phyloP scores from a whole-genome alignment of 2,797 vertebrate genomes.

The Scolopax bukidnonensis region DNA sequence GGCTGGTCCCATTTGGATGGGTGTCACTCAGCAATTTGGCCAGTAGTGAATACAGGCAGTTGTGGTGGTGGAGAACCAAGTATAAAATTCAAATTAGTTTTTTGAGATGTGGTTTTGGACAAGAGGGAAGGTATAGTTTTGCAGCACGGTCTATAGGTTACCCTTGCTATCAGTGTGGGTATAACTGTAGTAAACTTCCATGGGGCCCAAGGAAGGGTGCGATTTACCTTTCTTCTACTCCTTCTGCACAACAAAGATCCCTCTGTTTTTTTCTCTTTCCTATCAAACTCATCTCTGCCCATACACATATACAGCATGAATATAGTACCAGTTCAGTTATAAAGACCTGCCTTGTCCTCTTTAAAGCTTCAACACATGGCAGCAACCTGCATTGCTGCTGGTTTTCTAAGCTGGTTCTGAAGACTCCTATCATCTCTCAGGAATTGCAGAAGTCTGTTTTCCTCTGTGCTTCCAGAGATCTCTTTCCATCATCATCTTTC shows the following conservation, averaged over 20 bases:
- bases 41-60: not conserved
- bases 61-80: not conserved
- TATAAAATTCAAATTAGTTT: not conserved
- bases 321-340: not conserved
- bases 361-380: not conserved
- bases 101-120: not conserved
- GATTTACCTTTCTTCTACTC: not conserved
- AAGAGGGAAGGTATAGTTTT: not conserved
- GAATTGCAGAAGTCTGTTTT: not conserved
- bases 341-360: not conserved
- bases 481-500: not conserved
- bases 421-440: not conserved
- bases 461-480: not conserved
- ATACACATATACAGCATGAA: accelerated
- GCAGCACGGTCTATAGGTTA: not conserved
- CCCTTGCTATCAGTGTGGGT: not conserved
- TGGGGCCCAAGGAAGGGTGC: not conserved
- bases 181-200: not conserved
- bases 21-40: not conserved
- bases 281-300: not conserved
- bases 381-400: not conserved
- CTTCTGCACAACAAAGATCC: not conserved
- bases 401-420: not conserved
- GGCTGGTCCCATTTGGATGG: not conserved
- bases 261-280: not conserved